Conservation (phyloP, 2,113 vertebrate species). For the Actenoides lindsayi region DNA sequence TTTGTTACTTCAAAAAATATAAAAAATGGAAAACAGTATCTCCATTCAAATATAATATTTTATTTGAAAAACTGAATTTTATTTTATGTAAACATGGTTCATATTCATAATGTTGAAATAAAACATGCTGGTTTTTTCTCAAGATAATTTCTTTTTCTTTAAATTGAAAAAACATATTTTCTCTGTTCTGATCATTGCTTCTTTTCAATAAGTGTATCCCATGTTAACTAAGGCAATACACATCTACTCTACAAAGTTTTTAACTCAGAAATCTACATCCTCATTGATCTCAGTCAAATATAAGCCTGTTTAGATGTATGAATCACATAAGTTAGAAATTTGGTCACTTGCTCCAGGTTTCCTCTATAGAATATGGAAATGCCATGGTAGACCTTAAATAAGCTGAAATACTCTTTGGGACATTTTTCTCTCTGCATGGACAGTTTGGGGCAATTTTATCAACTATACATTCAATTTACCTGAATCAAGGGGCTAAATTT, state of each 20-base stretch:
- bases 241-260: background rate
- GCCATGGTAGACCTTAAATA: background rate
- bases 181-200: background rate
- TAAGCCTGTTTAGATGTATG: fast-evolving
- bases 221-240: background rate
- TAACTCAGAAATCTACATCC: background rate
- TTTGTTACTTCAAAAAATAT: background rate
- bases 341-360: background rate
- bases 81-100: background rate
- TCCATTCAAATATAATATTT: background rate
- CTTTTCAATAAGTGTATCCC: background rate
- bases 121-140: background rate
- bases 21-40: background rate
- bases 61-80: background rate
- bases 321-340: background rate
- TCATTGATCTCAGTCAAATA: background rate
- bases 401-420: background rate
- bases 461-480: background rate
- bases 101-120: background rate
- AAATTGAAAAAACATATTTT: background rate
- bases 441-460: background rate
- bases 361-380: background rate
- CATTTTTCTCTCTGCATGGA: background rate
- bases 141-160: background rate
- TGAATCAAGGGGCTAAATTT: background rate